Percentiles rank a stretch among this genome's conserved stretches.
Conservation (phyloP, 2,888 invertebrate species). For the Rhagophthalmus giganteus region DNA sequence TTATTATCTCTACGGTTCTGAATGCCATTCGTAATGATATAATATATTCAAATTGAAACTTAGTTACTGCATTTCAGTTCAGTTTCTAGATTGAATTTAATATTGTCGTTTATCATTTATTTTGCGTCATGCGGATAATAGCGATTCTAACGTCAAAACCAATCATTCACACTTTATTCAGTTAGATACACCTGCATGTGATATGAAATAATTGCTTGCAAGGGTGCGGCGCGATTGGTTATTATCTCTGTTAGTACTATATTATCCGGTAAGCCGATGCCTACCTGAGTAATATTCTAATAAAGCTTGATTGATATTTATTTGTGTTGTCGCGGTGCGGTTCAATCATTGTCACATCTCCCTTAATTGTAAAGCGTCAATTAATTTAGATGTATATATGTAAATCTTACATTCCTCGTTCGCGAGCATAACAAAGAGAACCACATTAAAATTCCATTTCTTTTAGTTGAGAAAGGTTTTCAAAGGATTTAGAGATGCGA, state of each 20-base stretch:
- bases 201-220: too few relatives aligned
- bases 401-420: not conserved
- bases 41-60: constrained; percentile 25
- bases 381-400: not conserved
- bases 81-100: constrained; percentile 5
- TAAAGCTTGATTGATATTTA: too few relatives aligned
- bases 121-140: too few relatives aligned
- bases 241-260: too few relatives aligned
- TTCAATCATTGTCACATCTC: too few relatives aligned
- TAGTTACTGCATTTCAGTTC: constrained; percentile 12
- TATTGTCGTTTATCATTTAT: constrained; percentile 1
- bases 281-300: too few relatives aligned
- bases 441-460: not conserved
- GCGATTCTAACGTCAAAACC: too few relatives aligned
- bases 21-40: constrained; percentile 16
- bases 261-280: too few relatives aligned
- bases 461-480: not conserved
- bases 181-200: too few relatives aligned
- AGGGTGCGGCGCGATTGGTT: too few relatives aligned
- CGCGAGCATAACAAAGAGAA: not conserved
- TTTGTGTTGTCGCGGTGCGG: too few relatives aligned
- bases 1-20: constrained; percentile 17
- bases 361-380: not conserved
- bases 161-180: too few relatives aligned
- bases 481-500: not conserved